These are phyloP conservation scores for Dolichoris vasculosae DNA, from an alignment of 1,140 invertebrate genomes.

Conservation along the genomic window DNA sequence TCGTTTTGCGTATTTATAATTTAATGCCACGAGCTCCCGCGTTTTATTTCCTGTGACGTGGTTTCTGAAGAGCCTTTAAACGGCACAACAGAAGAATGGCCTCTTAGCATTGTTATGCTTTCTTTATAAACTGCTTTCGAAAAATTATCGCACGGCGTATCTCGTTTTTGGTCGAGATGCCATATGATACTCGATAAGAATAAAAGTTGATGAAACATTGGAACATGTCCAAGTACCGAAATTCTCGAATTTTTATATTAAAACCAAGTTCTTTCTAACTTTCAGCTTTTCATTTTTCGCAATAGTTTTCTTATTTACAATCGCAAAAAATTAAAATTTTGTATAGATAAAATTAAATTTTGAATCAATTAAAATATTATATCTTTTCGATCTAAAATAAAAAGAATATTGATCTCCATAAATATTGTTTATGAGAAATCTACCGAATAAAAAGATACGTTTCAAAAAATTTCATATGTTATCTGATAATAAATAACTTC, in stretches of 20 bases:
- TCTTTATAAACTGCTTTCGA: not conserved
- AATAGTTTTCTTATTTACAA: too few relatives aligned
- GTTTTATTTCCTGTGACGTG: not conserved
- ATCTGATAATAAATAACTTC: too few relatives aligned
- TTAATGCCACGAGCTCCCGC: constrained; percentile 1
- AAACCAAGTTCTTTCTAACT: too few relatives aligned
- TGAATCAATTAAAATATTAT: too few relatives aligned
- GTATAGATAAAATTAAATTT: too few relatives aligned
- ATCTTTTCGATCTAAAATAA: too few relatives aligned
- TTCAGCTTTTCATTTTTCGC: not conserved
- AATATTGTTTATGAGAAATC: too few relatives aligned
- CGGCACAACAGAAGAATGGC: not conserved
- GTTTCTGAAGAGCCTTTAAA: not conserved
- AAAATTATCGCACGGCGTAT: not conserved
- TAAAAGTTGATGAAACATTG: not conserved
- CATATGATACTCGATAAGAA: not conserved
- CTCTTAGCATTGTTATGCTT: not conserved
- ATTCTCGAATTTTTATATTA: not conserved
- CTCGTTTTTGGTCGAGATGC: not conserved
- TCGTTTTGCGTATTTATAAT: not conserved
- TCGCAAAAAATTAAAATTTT: too few relatives aligned
- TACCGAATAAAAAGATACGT: too few relatives aligned
- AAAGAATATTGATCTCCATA: too few relatives aligned
- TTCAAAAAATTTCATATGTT: too few relatives aligned
- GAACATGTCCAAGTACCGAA: not conserved